Percentiles rank a stretch among this genome's conserved stretches.
Evolutionary conservation across 2,113 vertebrate species (phyloP).

Genomic region (Notothenia rossii): DNA sequence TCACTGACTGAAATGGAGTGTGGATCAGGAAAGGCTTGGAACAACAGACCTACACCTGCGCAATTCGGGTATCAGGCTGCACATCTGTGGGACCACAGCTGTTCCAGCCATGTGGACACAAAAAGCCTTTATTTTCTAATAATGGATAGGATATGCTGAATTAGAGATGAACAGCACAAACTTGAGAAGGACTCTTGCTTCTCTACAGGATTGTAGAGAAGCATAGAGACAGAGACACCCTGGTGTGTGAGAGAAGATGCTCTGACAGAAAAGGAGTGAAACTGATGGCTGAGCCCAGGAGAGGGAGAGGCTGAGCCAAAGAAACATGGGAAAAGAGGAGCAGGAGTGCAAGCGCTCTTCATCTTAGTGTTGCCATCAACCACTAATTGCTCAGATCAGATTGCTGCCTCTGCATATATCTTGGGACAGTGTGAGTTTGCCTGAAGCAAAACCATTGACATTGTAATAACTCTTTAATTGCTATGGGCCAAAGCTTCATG

Average conservation of each 20-base stretch:
- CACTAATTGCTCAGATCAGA: conserved; percentile 67
- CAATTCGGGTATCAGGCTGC: too few species aligned
- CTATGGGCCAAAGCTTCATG: conserved; percentile 52
- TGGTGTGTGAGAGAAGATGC: conserved; percentile 17
- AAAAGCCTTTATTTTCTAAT: neutral
- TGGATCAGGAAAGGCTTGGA: too few species aligned
- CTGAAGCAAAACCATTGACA: conserved; percentile 60
- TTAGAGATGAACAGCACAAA: neutral
- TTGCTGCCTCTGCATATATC: conserved; percentile 56
- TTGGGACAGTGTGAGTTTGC: conserved; percentile 35
- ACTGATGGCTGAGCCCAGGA: conserved; percentile 40
- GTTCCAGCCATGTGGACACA: neutral
- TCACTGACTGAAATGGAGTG: too few species aligned
- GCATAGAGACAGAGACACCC: neutral
- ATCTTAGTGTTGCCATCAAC: conserved; percentile 45
- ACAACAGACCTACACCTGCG: too few species aligned
- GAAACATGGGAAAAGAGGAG: conserved; percentile 39
- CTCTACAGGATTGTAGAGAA: conserved; percentile 11
- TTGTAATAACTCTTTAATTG: conserved; percentile 75
- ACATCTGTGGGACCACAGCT: too few species aligned
- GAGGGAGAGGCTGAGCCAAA: conserved; percentile 26
- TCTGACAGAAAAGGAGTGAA: conserved; percentile 14
- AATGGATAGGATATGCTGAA: neutral
- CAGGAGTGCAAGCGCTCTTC: conserved; percentile 20
- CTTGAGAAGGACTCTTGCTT: neutral